These are phyloP conservation scores for Ricordea florida DNA, from an alignment of 92 coral and sea anemone genomes.

Conservation along the genomic window DNA sequence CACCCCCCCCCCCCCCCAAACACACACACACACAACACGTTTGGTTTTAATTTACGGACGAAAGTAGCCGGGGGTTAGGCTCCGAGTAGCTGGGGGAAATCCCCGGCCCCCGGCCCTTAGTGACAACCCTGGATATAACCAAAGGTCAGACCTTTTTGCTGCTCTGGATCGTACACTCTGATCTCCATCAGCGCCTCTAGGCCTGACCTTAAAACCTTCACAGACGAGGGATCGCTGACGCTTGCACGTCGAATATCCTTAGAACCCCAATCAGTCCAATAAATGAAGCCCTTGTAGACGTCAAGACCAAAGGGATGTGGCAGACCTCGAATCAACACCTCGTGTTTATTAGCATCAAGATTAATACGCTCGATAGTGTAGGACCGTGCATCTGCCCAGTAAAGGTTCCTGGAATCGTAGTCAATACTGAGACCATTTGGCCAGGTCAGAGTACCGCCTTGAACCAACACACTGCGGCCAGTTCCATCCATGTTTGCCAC, in stretches of 20 bases:
- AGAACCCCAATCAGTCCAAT: conserved; percentile 88
- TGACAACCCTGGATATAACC: neutral
- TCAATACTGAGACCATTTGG: conserved; percentile 92
- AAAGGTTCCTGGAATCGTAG: conserved; percentile 53
- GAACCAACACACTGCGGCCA: conserved; percentile 60
- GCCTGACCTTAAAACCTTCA: conserved; percentile 62
- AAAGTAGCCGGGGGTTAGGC: too few species aligned
- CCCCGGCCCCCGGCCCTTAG: too few species aligned
- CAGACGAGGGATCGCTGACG: conserved; percentile 38
- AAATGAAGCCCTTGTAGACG: conserved; percentile 72
- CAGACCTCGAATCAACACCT: conserved; percentile 46
- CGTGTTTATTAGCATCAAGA: conserved; percentile 65
- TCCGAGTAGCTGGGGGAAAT: too few species aligned
- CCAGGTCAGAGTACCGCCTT: conserved; percentile 69
- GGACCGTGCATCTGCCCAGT: conserved; percentile 83
- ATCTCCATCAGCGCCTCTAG: conserved; percentile 79
- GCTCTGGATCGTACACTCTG: conserved; percentile 61
- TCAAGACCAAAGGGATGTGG: conserved; percentile 88
- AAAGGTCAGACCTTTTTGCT: conserved; percentile 68
- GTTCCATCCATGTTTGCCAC: conserved; percentile 92
- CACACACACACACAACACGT: too few species aligned
- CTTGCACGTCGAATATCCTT: conserved; percentile 59
- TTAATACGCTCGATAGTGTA: conserved; percentile 62
- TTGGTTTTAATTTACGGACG: too few species aligned
- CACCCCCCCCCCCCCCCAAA: too few species aligned